Evolutionary conservation across 1,140 invertebrate species (phyloP).

Genomic region (Colletes gigas): DNA sequence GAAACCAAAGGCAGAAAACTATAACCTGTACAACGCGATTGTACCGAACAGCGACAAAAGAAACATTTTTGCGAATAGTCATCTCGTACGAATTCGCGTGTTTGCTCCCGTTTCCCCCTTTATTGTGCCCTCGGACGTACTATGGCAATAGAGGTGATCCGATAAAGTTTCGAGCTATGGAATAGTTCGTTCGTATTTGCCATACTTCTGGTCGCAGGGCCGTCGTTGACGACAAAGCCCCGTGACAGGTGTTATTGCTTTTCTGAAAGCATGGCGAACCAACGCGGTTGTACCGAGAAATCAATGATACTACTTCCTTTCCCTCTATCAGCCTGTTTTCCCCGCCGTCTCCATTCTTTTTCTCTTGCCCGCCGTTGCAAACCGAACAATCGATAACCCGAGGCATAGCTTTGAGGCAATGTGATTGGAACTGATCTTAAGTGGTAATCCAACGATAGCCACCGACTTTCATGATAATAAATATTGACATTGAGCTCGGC

Average conservation of each 20-base stretch:
- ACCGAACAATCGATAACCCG: conserved; percentile 7
- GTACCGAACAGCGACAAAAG: neutral
- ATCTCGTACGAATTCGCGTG: neutral
- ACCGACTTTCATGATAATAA: neutral
- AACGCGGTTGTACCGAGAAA: neutral
- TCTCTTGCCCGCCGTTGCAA: neutral
- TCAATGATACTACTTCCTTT: conserved; percentile 15
- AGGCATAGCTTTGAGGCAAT: neutral
- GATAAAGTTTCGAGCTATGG: conserved; percentile 13
- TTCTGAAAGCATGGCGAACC: neutral
- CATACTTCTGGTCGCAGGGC: conserved; percentile 12
- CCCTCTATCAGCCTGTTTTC: neutral
- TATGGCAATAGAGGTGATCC: neutral
- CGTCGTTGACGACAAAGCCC: conserved; percentile 8
- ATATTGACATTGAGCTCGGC: neutral
- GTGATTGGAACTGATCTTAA: neutral
- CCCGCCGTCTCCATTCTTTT: neutral
- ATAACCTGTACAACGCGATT: neutral
- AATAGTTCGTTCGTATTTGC: conserved; percentile 17
- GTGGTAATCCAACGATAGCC: neutral
- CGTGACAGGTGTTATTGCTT: conserved; percentile 16
- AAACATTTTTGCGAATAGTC: neutral
- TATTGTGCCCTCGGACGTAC: neutral
- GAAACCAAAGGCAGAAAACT: no score
- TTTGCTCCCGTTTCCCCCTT: neutral